phyloP scores from a whole-genome alignment of 2,113 vertebrate genomes.

The Setophaga coronata region DNA sequence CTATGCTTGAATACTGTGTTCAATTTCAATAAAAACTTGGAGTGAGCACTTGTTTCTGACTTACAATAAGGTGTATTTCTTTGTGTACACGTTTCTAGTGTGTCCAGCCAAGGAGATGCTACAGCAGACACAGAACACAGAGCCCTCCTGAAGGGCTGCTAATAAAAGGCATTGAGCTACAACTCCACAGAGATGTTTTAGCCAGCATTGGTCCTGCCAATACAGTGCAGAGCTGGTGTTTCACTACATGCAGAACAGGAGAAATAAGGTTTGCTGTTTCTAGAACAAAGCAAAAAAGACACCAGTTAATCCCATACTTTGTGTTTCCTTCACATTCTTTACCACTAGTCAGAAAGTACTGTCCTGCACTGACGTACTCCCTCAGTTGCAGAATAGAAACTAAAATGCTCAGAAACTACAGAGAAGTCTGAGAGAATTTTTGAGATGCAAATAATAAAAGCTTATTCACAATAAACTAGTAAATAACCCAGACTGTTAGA shows the following conservation, averaged over 20 bases:
- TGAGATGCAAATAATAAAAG: background rate
- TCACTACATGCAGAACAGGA: background rate
- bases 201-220: background rate
- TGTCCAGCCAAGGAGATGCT: background rate
- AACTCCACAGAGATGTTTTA: background rate
- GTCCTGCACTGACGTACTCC: background rate
- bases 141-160: background rate
- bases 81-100: background rate
- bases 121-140: background rate
- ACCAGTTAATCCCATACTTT: background rate
- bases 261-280: background rate
- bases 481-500: background rate
- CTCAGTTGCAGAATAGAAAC: background rate
- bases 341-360: background rate
- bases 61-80: background rate
- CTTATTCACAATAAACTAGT: background rate
- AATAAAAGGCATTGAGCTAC: background rate
- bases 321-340: background rate
- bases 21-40: conserved; percentile 69
- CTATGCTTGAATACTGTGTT: conserved; percentile 32
- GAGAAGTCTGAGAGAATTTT: background rate
- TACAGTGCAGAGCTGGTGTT: background rate
- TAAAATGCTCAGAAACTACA: background rate
- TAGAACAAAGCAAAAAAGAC: background rate
- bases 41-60: conserved; percentile 15